phyloP scores from a whole-genome alignment of 2,888 invertebrate species.

The Melanostoma scalare region DNA sequence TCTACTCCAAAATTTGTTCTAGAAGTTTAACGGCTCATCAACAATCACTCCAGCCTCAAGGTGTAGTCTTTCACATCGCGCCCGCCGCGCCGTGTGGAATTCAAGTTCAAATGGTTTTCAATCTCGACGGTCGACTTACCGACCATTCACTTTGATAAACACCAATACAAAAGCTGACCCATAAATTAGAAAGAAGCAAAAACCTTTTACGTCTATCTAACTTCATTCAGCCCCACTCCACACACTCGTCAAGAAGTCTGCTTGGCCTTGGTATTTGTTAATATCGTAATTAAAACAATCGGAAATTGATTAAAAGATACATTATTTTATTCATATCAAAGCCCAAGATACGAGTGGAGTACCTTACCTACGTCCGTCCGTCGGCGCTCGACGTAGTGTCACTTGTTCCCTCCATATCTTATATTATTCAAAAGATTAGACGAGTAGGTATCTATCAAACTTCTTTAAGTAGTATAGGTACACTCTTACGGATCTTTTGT shows the following conservation, averaged over 20 bases:
- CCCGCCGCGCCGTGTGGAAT: slow-evolving; percentile 14
- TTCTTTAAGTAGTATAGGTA: neutral
- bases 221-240: neutral
- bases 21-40: slow-evolving; percentile 32
- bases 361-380: too few relatives aligned
- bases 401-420: too few relatives aligned
- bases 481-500: slow-evolving; percentile 7
- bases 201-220: neutral
- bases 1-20: slow-evolving; percentile 24
- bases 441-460: slow-evolving; percentile 1
- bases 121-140: neutral
- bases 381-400: too few relatives aligned
- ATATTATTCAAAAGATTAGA: too few relatives aligned
- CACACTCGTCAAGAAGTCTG: neutral
- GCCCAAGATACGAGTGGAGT: neutral
- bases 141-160: neutral
- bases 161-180: neutral
- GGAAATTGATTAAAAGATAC: slow-evolving; percentile 53
- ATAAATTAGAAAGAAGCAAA: slow-evolving; percentile 21
- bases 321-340: neutral
- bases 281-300: slow-evolving; percentile 53
- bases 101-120: slow-evolving; percentile 61
- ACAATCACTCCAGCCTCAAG: neutral
- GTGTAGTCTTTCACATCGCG: slow-evolving; percentile 7
- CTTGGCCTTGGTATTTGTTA: slow-evolving; percentile 59